Base-by-base conservation (phyloP, 2,888 invertebrate species). In the Beris chalybata region DNA sequence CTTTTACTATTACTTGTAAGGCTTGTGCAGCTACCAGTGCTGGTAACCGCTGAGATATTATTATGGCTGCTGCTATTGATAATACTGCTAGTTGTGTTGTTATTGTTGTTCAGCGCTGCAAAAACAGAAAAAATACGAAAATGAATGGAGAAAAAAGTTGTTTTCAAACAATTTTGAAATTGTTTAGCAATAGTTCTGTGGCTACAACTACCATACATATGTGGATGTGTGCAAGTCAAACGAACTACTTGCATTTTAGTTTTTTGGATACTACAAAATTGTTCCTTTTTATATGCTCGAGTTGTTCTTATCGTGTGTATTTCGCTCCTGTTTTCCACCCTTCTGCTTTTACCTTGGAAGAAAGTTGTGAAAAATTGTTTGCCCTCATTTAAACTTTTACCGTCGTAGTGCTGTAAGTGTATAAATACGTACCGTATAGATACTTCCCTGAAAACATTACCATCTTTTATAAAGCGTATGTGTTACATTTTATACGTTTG, bases 21-120 rank as follows among this genome's bases (percentile, higher is more conserved):
- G 65, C 70, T 70, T 63, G 59, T 67, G 58, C 67, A 61, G 69
- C 64, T 61, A 65, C 67, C 67, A 71, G 69, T 69, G 69, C 67
- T 70, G 65, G 69, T 70, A 66, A 56, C 50, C 31, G 44, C 30
- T 52, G 50, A 44, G 63, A 9, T 55, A 15, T 38, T 63, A 48
- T 55, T 63, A 43, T 43, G 48, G 30, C 63, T 69, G 59, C 67
- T 68, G 59, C 61, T 70, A 63, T 59, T 68, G 44, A n/a, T 63
- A 15, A n/a, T 50, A 43, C 43, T 54, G 43, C 29, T 47, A 15
- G 58, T 64, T 43, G 29, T 68, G 53, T 43, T 65, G 12, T 66
- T 70, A 54, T 66, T 70, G 63, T 66, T 70, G 61, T 68, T 70
- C 54, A 70, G 63, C 32, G 70, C 70, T 70, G 66, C 38, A 38